Conservation (phyloP, 2,888 invertebrate genomes). For the Andrena haemorrhoa region DNA sequence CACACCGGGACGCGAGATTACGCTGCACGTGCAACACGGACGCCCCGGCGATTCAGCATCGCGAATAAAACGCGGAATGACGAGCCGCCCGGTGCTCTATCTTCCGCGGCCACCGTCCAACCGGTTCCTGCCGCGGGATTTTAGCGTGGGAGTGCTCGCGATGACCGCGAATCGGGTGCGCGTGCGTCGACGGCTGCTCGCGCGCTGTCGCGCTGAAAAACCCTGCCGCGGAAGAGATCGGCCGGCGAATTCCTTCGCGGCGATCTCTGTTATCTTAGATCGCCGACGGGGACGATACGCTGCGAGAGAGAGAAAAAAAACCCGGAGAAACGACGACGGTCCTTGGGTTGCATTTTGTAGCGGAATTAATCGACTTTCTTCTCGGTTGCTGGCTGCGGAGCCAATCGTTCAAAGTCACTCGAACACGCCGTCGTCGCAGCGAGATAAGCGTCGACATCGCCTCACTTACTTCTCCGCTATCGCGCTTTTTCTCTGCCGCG, state of each 20-base stretch:
- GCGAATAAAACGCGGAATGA: constrained; percentile 63
- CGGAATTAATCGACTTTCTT: constrained; percentile 48
- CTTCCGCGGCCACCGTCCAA: constrained; percentile 45
- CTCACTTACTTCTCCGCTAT: constrained; percentile 45
- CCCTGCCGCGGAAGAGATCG: constrained; percentile 5
- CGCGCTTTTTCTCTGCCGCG: constrained; percentile 33
- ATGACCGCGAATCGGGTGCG: constrained; percentile 50
- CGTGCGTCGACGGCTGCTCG: constrained; percentile 48
- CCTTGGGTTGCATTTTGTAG: constrained; percentile 1
- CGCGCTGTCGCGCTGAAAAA: constrained; percentile 4
- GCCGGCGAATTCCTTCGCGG: background rate
- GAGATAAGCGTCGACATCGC: constrained; percentile 56
- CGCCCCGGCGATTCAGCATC: constrained; percentile 52
- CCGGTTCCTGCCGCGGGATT: constrained; percentile 62
- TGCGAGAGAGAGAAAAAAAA: background rate
- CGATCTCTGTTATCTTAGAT: background rate
- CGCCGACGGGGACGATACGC: background rate
- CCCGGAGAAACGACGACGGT: background rate
- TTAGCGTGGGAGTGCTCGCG: constrained; percentile 58
- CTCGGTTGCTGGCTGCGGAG: constrained; percentile 27
- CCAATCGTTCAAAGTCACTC: constrained; percentile 65
- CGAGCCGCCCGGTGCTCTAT: constrained; percentile 47
- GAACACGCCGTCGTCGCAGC: constrained; percentile 41
- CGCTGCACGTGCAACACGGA: constrained; percentile 69
- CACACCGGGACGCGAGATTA: constrained; percentile 67